A percentile compares a stretch with the other conserved stretches of the same genome.
phyloP scores from a whole-genome alignment of 2,888 invertebrate species.

The Drosophila eohydei region DNA sequence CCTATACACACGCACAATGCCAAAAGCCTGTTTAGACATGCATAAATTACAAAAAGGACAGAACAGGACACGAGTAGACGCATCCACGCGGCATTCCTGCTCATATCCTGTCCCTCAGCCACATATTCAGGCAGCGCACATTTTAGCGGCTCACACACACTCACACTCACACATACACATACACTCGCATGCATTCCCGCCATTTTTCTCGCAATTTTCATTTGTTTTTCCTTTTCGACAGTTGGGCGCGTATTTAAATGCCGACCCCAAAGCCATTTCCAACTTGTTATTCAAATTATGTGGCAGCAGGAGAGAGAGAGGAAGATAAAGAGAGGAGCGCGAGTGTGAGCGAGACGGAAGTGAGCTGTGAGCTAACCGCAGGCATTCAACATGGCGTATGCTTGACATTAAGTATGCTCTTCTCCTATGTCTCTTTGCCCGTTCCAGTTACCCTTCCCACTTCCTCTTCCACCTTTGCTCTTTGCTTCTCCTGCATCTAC shows the following conservation, averaged over 20 bases:
- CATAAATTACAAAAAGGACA: conserved; percentile 66
- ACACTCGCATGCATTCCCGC: conserved; percentile 25
- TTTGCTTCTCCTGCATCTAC: conserved; percentile 19
- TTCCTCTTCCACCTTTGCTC: too few relatives aligned
- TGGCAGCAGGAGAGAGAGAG: not conserved
- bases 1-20: conserved; percentile 17
- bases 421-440: conserved; percentile 26
- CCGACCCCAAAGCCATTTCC: conserved; percentile 24
- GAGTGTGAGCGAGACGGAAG: not conserved
- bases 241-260: conserved; percentile 62
- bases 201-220: conserved; percentile 47
- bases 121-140: conserved; percentile 27
- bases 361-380: conserved; percentile 56
- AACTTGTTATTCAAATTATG: conserved; percentile 50
- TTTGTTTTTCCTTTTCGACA: conserved; percentile 45
- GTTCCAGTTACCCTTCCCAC: not conserved
- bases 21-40: conserved; percentile 67
- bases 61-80: conserved; percentile 41
- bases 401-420: conserved; percentile 68
- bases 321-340: not conserved
- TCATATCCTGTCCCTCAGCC: conserved; percentile 25
- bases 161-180: not conserved
- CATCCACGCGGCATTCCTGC: conserved; percentile 23
- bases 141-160: conserved; percentile 30
- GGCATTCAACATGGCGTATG: conserved; percentile 66